Evolutionary conservation across 2,888 invertebrate species (phyloP).

Genomic region (Caradrina kadenii): DNA sequence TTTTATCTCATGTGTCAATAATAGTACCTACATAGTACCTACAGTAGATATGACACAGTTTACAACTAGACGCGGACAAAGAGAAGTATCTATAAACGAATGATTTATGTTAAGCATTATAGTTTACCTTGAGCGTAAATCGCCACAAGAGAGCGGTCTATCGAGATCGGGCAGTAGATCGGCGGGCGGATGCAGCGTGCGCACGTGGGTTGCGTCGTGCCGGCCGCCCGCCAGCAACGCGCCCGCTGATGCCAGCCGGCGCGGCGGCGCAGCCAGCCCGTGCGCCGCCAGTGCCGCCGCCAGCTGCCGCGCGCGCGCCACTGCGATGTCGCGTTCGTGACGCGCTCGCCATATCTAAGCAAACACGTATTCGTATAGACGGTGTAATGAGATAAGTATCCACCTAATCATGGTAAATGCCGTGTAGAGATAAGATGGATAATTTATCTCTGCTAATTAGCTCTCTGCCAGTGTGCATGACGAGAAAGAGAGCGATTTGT

Average conservation of each 20-base stretch:
- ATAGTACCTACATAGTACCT: too few species aligned
- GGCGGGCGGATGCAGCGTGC: slow-evolving; percentile 82
- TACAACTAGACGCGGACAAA: too few species aligned
- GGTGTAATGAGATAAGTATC: background rate
- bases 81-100: background rate
- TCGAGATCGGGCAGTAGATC: slow-evolving; percentile 87
- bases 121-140: slow-evolving; percentile 82
- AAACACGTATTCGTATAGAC: background rate
- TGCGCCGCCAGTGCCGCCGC: slow-evolving; percentile 96
- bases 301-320: slow-evolving; percentile 95
- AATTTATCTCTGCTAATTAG: too few species aligned
- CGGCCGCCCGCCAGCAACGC: slow-evolving; percentile 89
- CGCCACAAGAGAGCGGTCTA: slow-evolving; percentile 87
- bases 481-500: too few species aligned
- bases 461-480: too few species aligned
- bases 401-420: background rate
- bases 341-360: slow-evolving; percentile 97
- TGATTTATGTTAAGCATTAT: background rate
- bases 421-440: too few species aligned
- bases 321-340: slow-evolving; percentile 96
- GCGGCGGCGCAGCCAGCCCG: slow-evolving; percentile 94
- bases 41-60: too few species aligned
- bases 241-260: slow-evolving; percentile 92
- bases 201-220: slow-evolving; percentile 90
- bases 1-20: too few species aligned